Percentiles rank a stretch among this genome's conserved stretches.
Conservation (phyloP, 2,888 invertebrate genomes). For the Stegophylla sp. region DNA sequence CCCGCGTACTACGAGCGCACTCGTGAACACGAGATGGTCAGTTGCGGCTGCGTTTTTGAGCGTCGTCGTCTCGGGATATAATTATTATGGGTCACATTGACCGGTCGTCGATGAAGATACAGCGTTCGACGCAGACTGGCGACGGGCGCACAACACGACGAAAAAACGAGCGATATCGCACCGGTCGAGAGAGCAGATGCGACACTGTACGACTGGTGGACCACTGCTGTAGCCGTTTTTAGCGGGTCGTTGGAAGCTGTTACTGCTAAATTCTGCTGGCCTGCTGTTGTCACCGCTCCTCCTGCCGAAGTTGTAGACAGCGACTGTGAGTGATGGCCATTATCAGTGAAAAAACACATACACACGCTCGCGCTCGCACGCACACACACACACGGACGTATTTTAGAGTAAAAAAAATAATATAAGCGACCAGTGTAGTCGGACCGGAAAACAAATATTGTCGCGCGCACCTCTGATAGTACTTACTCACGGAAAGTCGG, state of each 20-base stretch:
- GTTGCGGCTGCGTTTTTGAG: background rate
- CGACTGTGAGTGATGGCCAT: slow-evolving; percentile 19
- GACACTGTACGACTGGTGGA: slow-evolving; percentile 10
- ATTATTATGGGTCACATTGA: slow-evolving; percentile 30
- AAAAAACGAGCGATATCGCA: background rate
- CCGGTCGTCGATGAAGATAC: background rate
- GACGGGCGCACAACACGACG: background rate
- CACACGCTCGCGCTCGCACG: slow-evolving; percentile 1
- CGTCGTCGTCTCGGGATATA: background rate
- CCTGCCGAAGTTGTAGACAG: background rate
- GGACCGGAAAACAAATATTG: slow-evolving; percentile 28
- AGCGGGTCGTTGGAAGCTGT: background rate
- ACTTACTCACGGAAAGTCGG: background rate
- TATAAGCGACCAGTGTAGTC: slow-evolving; percentile 34
- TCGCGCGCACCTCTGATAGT: background rate
- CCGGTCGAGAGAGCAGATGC: too few species aligned
- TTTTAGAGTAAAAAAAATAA: slow-evolving; percentile 18
- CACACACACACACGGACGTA: background rate
- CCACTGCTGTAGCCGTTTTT: slow-evolving; percentile 32
- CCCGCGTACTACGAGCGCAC: background rate
- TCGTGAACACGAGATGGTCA: background rate
- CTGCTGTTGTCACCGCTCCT: background rate
- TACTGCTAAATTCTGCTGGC: too few species aligned
- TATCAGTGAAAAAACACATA: slow-evolving; percentile 42
- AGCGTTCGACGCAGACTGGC: background rate